Conservation (phyloP, 2,888 invertebrate genomes). For the Philaethria dido region DNA sequence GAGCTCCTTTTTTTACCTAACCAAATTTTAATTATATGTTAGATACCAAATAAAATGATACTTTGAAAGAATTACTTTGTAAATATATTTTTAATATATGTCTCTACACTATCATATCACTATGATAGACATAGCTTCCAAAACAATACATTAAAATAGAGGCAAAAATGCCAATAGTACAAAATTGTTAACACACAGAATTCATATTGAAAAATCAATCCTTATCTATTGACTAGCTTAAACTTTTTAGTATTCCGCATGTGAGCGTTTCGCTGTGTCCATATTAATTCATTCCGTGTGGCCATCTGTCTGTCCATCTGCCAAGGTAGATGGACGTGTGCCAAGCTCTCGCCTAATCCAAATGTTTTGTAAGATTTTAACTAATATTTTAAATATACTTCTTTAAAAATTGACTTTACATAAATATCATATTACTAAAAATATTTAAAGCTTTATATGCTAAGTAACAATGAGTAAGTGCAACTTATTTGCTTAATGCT, state of each 20-base stretch:
- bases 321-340: conserved; percentile 46
- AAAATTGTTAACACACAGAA: neutral
- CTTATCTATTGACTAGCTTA: conserved; percentile 33
- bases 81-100: neutral
- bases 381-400: conserved; percentile 20
- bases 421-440: too few relatives aligned
- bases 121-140: neutral
- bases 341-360: conserved; percentile 42
- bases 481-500: too few relatives aligned
- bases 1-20: too few relatives aligned
- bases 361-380: conserved; percentile 42
- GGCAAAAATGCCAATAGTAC: conserved; percentile 3
- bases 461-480: too few relatives aligned
- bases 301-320: conserved; percentile 47
- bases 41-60: too few relatives aligned
- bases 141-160: neutral
- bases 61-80: neutral
- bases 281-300: conserved; percentile 46
- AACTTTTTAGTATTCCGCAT: conserved; percentile 42
- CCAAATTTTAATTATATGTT: too few relatives aligned
- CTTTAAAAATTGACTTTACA: too few relatives aligned
- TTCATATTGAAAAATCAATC: conserved; percentile 18
- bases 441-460: too few relatives aligned
- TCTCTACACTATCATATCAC: neutral
- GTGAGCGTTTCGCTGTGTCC: conserved; percentile 40